These are phyloP conservation scores for Dromococcyx pavoninus DNA, from an alignment of 2,797 vertebrate species.

Conservation along the genomic window DNA sequence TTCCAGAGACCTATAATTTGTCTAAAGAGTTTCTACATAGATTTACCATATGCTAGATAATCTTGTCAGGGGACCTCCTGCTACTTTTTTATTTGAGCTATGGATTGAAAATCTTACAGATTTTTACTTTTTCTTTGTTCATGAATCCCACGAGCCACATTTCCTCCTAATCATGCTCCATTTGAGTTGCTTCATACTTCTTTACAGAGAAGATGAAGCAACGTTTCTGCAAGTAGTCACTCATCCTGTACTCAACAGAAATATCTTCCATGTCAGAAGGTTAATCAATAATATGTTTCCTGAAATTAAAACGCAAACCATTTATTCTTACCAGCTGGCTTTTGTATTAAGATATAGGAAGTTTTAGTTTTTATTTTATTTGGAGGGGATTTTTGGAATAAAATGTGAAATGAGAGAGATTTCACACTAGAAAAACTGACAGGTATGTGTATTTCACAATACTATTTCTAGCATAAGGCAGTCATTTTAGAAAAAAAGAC, in stretches of 20 bases:
- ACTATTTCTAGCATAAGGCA: not conserved
- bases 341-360: not conserved
- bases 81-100: not conserved
- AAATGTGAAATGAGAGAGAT: not conserved
- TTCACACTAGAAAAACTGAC: not conserved
- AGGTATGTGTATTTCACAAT: fast-evolving
- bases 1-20: not conserved
- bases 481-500: not conserved
- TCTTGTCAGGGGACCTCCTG: not conserved
- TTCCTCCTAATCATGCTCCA: not conserved
- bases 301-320: not conserved
- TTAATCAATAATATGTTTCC: not conserved
- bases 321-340: not conserved
- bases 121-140: not conserved
- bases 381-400: not conserved
- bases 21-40: not conserved
- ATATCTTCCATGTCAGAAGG: not conserved
- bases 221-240: not conserved
- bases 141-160: not conserved
- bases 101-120: not conserved
- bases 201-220: not conserved
- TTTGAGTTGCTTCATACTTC: not conserved
- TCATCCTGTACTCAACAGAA: not conserved
- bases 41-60: not conserved
- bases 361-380: not conserved